These are phyloP conservation scores for Saccostrea glomerata DNA, from an alignment of 1,140 invertebrate species.

Conservation along the genomic window DNA sequence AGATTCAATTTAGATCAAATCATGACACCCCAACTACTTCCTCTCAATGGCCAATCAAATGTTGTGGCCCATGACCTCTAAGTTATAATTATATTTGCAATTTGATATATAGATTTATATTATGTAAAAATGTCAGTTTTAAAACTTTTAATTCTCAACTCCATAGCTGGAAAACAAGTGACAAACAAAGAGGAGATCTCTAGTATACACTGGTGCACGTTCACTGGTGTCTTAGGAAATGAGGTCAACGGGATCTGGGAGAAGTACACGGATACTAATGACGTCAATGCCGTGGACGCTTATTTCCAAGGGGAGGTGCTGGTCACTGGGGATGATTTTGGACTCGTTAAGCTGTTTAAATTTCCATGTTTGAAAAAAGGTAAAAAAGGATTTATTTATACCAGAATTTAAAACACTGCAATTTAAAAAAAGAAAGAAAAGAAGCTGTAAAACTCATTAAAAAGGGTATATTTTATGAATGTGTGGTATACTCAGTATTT, in stretches of 20 bases:
- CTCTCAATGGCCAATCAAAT: too few relatives aligned
- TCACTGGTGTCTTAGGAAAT: slow-evolving; percentile 75
- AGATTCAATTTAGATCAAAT: too few relatives aligned
- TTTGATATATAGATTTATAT: too few relatives aligned
- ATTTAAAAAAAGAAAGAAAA: too few relatives aligned
- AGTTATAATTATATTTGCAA: too few relatives aligned
- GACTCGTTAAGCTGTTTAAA: slow-evolving; percentile 78
- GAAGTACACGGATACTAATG: slow-evolving; percentile 70
- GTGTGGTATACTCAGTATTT: background rate
- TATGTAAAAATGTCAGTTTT: too few relatives aligned
- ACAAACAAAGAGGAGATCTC: background rate
- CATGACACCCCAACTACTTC: too few relatives aligned
- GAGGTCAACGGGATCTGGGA: slow-evolving; percentile 80
- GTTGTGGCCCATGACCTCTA: too few relatives aligned
- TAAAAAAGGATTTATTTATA: slow-evolving; percentile 60
- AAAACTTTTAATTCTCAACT: too few relatives aligned
- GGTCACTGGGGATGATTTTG: slow-evolving; percentile 79
- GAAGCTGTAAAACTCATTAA: too few relatives aligned
- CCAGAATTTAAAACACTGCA: background rate
- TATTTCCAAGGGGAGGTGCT: slow-evolving; percentile 74
- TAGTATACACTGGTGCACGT: slow-evolving; percentile 26
- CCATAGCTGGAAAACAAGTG: background rate
- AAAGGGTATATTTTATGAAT: too few relatives aligned
- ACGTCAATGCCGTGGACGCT: slow-evolving; percentile 77
- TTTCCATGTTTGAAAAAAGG: slow-evolving; percentile 77